Conservation (phyloP, 1,140 invertebrate species). For the Macrobrachium rosenbergii region DNA sequence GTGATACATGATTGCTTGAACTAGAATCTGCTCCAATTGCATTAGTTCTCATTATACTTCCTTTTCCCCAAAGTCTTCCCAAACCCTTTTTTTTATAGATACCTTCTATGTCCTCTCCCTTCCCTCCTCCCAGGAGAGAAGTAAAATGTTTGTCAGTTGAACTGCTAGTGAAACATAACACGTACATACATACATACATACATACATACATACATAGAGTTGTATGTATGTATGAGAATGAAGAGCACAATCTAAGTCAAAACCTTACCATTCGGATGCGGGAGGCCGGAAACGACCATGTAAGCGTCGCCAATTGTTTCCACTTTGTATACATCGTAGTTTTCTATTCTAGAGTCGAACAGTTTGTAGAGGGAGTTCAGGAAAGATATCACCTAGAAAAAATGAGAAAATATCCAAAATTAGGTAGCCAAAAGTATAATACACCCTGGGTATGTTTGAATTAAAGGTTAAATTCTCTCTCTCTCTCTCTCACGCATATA, state of each 20-base stretch:
- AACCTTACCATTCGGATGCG: slow-evolving; percentile 43
- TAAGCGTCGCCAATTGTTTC: slow-evolving; percentile 54
- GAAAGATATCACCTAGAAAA: slow-evolving; percentile 71
- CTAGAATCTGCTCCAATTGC: too few relatives aligned
- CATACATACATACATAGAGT: neutral
- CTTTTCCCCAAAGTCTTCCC: too few relatives aligned
- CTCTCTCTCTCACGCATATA: too few relatives aligned
- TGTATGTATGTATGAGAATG: neutral
- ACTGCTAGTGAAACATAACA: neutral
- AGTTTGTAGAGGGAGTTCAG: slow-evolving; percentile 71
- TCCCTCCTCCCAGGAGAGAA: neutral
- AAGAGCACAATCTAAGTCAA: neutral
- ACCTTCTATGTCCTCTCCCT: too few relatives aligned
- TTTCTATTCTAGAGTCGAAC: slow-evolving; percentile 71
- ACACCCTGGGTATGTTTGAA: too few relatives aligned
- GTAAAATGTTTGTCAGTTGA: too few relatives aligned
- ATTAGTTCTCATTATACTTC: too few relatives aligned
- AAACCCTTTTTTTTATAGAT: too few relatives aligned
- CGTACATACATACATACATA: neutral
- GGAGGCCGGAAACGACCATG: slow-evolving; percentile 54
- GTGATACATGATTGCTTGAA: too few relatives aligned
- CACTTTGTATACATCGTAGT: slow-evolving; percentile 71
- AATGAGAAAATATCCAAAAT: neutral
- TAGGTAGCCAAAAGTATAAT: neutral
- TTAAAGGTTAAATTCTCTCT: too few relatives aligned